Evolutionary conservation across 2,113 vertebrate species (phyloP), one percentile per base, ranked within the genome.

Genomic region (Lophura nycthemera): DNA sequence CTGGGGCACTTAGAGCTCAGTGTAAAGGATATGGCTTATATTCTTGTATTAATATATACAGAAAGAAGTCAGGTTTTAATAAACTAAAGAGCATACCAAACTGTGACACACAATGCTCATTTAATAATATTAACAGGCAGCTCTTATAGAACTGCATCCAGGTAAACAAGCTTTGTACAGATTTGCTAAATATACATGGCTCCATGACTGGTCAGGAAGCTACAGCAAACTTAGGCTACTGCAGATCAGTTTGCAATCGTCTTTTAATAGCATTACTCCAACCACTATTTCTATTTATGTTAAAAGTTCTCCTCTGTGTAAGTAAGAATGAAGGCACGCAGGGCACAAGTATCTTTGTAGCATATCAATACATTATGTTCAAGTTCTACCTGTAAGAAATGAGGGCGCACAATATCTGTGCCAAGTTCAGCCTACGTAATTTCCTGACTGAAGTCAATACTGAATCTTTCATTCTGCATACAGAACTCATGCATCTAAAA

Each of bases 321-420:
- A 61, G 50, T 1, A 3, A 64, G 15, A 11, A 82, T 5, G 6
- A 4, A 82, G 54, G 15, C 21, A 64, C 54, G 38, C 0, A 0
- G 61, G 42, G 3, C 43, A 76, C 13, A 65, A 32, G 10, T 43
- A 27, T 18, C 18, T 60, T 7, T 19, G 34, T 29, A 84, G 64
- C n/a, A n/a, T n/a, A n/a, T n/a, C n/a, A n/a, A n/a, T n/a, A n/a
- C n/a, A n/a, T n/a, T n/a, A n/a, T n/a, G n/a, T n/a, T n/a, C n/a
- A n/a, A n/a, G n/a, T n/a, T n/a, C n/a, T n/a, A 59, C 20, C 20
- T 10, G n/a, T n/a, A n/a, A n/a, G n/a, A n/a, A n/a, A n/a, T n/a
- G n/a, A n/a, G n/a, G n/a, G n/a, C n/a, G n/a, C n/a, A n/a, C n/a
- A n/a, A n/a, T n/a, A n/a, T n/a, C n/a, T n/a, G n/a, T n/a, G n/a